phyloP scores from a whole-genome alignment of 2,797 vertebrate genomes.

The Parotocinclus haroldoi region DNA sequence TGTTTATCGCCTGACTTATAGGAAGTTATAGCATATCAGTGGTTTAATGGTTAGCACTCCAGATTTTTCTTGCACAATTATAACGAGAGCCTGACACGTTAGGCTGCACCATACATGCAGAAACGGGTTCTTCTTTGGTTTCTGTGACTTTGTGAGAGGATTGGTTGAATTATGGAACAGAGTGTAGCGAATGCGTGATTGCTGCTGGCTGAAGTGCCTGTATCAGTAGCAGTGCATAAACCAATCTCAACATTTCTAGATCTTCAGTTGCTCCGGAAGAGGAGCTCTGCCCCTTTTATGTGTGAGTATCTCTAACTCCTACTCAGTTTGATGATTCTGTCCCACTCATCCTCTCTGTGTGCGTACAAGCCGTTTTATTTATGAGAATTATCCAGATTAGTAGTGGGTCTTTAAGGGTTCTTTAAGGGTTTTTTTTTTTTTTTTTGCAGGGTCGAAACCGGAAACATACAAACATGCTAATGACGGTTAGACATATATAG shows the following conservation, averaged over 20 bases:
- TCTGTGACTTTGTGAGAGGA: slow-evolving; percentile 35
- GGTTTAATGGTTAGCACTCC: no score
- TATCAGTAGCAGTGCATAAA: slow-evolving; percentile 83
- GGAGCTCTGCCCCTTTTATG: slow-evolving; percentile 92
- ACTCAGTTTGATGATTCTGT: slow-evolving; percentile 39
- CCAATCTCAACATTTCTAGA: slow-evolving; percentile 91
- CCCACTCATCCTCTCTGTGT: slow-evolving; percentile 42
- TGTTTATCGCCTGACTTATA: no score
- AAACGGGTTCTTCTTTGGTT: slow-evolving; percentile 3
- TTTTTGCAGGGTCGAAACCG: no score
- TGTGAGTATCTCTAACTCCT: slow-evolving; percentile 92
- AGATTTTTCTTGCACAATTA: no score
- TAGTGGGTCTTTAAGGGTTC: no score
- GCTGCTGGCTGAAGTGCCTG: slow-evolving; percentile 16
- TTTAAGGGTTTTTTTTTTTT: no score
- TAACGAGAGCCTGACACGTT: no score
- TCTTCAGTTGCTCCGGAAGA: slow-evolving; percentile 92
- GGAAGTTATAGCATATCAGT: no score
- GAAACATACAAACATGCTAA: no score
- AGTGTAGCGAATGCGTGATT: slow-evolving; percentile 1
- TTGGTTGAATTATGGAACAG: slow-evolving; percentile 17
- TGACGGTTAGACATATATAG: no score
- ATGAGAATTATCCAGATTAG: slow-evolving; percentile 45
- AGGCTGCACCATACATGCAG: neutral
- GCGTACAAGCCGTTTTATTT: slow-evolving; percentile 24